A percentile compares a stretch with the other conserved stretches of the same genome.
Evolutionary conservation across 1,140 invertebrate species (phyloP).

Genomic region (Eriosoma lanigerum): DNA sequence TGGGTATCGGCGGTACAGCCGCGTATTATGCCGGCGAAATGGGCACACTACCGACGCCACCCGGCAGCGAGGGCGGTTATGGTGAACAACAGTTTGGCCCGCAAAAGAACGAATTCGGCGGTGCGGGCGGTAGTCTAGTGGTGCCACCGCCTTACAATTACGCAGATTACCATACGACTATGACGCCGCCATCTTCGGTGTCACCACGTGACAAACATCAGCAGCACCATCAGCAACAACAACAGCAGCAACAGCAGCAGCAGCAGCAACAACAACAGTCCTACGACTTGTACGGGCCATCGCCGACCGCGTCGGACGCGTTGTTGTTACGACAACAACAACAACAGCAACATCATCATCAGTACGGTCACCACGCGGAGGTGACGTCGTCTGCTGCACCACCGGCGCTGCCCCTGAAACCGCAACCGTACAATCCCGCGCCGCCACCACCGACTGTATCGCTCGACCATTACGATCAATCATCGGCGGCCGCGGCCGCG

Average conservation of each 20-base stretch:
- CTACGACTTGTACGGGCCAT: constrained; percentile 58
- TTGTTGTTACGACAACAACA: constrained; percentile 47
- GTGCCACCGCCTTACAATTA: constrained; percentile 69
- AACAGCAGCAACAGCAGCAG: constrained; percentile 58
- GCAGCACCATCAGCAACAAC: constrained; percentile 62
- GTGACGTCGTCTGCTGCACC: constrained; percentile 60
- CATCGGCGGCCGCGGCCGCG: constrained; percentile 62
- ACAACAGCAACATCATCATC: constrained; percentile 61
- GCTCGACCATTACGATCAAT: constrained; percentile 64
- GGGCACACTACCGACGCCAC: constrained; percentile 80
- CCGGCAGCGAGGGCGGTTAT: constrained; percentile 78
- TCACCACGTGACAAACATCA: constrained; percentile 86
- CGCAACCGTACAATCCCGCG: constrained; percentile 77
- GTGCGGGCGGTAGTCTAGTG: constrained; percentile 65
- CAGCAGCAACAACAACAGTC: constrained; percentile 56
- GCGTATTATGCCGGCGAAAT: constrained; percentile 58
- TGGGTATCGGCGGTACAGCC: constrained; percentile 58
- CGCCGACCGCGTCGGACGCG: constrained; percentile 54
- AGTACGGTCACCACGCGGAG: constrained; percentile 60
- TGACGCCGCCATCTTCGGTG: constrained; percentile 93
- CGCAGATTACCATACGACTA: constrained; percentile 83
- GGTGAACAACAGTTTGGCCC: constrained; percentile 68
- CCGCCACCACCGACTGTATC: constrained; percentile 68
- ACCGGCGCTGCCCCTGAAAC: constrained; percentile 81
- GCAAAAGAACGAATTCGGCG: constrained; percentile 62